phyloP scores from a whole-genome alignment of 2,888 invertebrate genomes.

The Antitype chi region DNA sequence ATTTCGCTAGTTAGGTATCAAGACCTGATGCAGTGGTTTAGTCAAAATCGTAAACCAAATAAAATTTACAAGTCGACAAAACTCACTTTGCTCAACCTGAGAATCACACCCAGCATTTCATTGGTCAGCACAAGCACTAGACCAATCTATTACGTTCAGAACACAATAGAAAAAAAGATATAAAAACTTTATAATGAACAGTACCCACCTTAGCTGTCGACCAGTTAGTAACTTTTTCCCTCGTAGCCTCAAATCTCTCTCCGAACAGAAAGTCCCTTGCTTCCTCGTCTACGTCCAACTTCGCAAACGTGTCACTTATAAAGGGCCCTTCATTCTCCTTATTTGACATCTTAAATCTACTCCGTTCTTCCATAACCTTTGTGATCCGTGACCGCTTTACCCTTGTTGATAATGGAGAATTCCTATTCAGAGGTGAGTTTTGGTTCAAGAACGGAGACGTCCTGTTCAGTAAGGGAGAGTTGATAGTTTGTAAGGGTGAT shows the following conservation, averaged over 20 bases:
- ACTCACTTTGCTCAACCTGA: neutral
- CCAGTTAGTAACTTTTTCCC: conserved; percentile 75
- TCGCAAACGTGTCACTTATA: conserved; percentile 76
- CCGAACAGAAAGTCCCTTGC: conserved; percentile 83
- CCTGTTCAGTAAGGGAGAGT: conserved; percentile 68
- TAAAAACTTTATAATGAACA: conserved; percentile 5
- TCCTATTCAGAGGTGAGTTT: conserved; percentile 56
- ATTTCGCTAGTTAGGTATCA: no score
- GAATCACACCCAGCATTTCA: neutral
- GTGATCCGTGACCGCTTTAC: conserved; percentile 77
- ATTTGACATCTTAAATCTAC: conserved; percentile 80
- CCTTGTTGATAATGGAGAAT: conserved; percentile 71
- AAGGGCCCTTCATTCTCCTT: conserved; percentile 79
- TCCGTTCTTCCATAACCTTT: conserved; percentile 83
- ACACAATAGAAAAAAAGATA: neutral
- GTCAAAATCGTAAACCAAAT: no score
- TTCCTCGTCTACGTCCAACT: conserved; percentile 84
- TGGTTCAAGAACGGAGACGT: conserved; percentile 57
- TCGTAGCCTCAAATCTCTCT: conserved; percentile 71
- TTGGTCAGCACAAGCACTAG: neutral
- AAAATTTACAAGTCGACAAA: no score
- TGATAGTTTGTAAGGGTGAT: conserved; percentile 66
- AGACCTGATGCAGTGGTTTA: no score
- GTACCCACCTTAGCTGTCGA: conserved; percentile 80
- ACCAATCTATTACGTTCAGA: neutral